Percentiles rank a stretch among this genome's conserved stretches.
Conservation (phyloP, 2,888 invertebrate species). For the Ligdia adustata region DNA sequence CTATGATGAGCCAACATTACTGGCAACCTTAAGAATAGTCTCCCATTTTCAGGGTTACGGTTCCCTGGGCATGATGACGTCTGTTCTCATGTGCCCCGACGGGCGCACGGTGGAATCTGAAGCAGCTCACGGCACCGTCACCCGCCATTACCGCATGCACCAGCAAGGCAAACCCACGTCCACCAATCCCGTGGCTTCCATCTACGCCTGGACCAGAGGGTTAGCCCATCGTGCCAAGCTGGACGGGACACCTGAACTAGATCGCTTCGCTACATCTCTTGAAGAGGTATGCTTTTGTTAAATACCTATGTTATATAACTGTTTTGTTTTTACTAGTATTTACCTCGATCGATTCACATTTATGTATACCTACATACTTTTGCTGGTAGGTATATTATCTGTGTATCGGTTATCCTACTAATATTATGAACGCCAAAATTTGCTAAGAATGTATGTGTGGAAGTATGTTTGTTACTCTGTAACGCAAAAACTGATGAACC, state of each 20-base stretch:
- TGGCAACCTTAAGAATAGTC: too few relatives aligned
- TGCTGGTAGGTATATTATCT: too few relatives aligned
- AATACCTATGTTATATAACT: too few relatives aligned
- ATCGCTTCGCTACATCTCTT: slow-evolving; percentile 87
- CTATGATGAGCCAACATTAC: too few relatives aligned
- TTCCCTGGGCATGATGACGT: slow-evolving; percentile 95
- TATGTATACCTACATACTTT: too few relatives aligned
- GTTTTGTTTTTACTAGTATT: too few relatives aligned
- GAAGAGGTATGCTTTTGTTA: slow-evolving; percentile 88
- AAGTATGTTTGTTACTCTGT: too few relatives aligned
- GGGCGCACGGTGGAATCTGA: slow-evolving; percentile 94
- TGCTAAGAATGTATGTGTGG: too few relatives aligned
- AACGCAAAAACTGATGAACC: too few relatives aligned
- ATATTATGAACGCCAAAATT: too few relatives aligned
- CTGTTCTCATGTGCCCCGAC: slow-evolving; percentile 94
- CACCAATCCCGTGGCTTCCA: slow-evolving; percentile 95
- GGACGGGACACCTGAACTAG: slow-evolving; percentile 89
- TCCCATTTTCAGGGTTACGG: slow-evolving; percentile 84
- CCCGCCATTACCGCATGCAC: slow-evolving; percentile 93
- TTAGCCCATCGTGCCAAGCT: slow-evolving; percentile 92
- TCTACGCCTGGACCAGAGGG: slow-evolving; percentile 96
- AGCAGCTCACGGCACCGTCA: slow-evolving; percentile 96
- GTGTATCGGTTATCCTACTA: too few relatives aligned
- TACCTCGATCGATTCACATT: too few relatives aligned
- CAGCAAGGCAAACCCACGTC: slow-evolving; percentile 94